Evolutionary conservation across 2,888 invertebrate species (phyloP).

Genomic region (Himalopsyche anomala): DNA sequence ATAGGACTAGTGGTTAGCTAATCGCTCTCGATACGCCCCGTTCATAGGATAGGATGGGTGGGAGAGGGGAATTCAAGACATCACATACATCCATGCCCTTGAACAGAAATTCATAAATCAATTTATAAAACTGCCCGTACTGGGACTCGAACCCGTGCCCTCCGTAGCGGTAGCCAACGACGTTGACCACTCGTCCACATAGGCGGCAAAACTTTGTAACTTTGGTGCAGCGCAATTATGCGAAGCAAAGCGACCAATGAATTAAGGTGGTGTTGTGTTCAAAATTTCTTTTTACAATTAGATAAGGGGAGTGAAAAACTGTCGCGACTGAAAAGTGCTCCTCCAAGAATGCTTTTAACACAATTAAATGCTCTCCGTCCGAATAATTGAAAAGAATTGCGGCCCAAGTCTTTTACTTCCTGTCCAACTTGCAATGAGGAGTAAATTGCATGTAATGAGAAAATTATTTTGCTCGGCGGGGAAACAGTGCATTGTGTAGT

Average conservation of each 20-base stretch:
- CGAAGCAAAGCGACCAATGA: slow-evolving; percentile 47
- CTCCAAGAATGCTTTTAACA: slow-evolving; percentile 52
- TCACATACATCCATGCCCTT: too few relatives aligned
- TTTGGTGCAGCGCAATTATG: slow-evolving; percentile 11
- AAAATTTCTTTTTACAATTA: slow-evolving; percentile 45
- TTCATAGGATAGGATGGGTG: too few relatives aligned
- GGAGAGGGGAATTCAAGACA: too few relatives aligned
- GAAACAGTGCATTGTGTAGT: neutral
- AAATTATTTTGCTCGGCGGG: neutral
- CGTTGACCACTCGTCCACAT: too few relatives aligned
- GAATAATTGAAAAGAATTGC: slow-evolving; percentile 64
- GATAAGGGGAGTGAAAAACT: slow-evolving; percentile 42
- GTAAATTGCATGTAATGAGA: neutral
- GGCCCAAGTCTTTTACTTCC: slow-evolving; percentile 27
- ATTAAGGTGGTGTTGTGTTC: slow-evolving; percentile 34
- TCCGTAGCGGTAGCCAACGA: too few relatives aligned
- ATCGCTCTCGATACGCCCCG: too few relatives aligned
- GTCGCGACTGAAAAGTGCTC: slow-evolving; percentile 52
- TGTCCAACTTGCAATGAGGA: neutral
- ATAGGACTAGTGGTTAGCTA: too few relatives aligned
- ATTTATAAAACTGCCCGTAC: too few relatives aligned
- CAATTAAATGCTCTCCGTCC: slow-evolving; percentile 63
- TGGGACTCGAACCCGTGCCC: too few relatives aligned
- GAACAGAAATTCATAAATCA: too few relatives aligned
- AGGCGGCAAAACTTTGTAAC: too few relatives aligned